A percentile compares a stretch with the other conserved stretches of the same genome.
Evolutionary conservation across 2,888 invertebrate species (phyloP).

Genomic region (Caenorhabditis becei): DNA sequence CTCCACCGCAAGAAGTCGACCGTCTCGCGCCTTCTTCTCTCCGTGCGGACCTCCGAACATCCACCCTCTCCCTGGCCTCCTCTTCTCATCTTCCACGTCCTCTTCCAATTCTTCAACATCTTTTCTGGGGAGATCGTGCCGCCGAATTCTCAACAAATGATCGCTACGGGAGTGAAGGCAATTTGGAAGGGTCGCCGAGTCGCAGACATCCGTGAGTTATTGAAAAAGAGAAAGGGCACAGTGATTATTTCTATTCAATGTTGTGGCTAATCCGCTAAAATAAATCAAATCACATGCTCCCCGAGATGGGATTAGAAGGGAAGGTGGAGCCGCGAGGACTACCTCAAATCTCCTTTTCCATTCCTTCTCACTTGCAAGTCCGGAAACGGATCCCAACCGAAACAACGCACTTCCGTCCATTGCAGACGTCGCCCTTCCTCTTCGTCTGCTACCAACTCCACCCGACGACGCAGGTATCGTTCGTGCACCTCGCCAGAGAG

Average conservation of each 20-base stretch:
- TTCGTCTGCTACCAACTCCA: conserved; percentile 18
- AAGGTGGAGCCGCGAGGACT: not conserved
- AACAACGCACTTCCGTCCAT: not conserved
- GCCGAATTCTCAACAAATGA: conserved; percentile 20
- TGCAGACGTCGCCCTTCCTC: conserved; percentile 42
- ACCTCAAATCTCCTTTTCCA: not conserved
- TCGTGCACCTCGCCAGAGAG: conserved; percentile 57
- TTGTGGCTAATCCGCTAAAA: conserved; percentile 2
- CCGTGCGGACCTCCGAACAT: conserved; percentile 35
- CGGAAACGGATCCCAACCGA: not conserved
- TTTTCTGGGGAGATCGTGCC: conserved; percentile 67
- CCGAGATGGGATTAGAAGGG: conserved; percentile 20
- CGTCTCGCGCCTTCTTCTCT: conserved; percentile 18
- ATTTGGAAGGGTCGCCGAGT: conserved; percentile 48
- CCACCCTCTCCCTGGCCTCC: conserved; percentile 38
- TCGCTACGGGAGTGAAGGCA: conserved; percentile 49
- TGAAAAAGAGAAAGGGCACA: conserved; percentile 1
- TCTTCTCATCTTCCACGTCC: conserved; percentile 49
- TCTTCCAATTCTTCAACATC: conserved; percentile 68
- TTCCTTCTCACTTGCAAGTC: not conserved
- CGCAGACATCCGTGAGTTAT: conserved; percentile 37
- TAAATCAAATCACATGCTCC: conserved; percentile 11
- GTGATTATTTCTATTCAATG: not conserved
- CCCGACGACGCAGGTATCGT: conserved; percentile 62
- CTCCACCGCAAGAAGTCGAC: conserved; percentile 49